phyloP scores from a whole-genome alignment of 1,140 invertebrate genomes.

The Zaprionus nigranus region DNA sequence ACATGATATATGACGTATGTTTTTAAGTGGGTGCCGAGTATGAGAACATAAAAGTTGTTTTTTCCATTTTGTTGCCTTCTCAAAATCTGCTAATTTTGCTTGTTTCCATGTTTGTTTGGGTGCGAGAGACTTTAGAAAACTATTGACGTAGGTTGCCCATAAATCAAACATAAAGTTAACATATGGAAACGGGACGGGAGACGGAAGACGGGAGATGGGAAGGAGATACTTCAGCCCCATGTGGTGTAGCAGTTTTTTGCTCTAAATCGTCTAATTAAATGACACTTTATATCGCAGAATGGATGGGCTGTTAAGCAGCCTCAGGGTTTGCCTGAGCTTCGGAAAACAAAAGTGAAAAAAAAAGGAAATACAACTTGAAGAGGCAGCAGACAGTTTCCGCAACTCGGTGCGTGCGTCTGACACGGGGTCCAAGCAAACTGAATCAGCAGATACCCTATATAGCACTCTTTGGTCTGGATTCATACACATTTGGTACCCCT shows the following conservation, averaged over 20 bases:
- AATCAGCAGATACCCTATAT: conserved; percentile 18
- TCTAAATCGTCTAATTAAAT: background rate
- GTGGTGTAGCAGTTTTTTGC: conserved; percentile 48
- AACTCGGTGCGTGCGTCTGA: conserved; percentile 56
- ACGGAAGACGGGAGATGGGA: no score
- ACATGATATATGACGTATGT: conserved; percentile 25
- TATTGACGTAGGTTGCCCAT: conserved; percentile 48
- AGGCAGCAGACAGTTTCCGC: conserved; percentile 23
- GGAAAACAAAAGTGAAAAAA: background rate
- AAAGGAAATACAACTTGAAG: conserved; percentile 7
- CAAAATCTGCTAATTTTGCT: conserved; percentile 73
- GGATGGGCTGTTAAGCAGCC: background rate
- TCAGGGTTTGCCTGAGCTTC: background rate
- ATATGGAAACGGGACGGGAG: conserved; percentile 8
- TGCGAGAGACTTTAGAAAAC: conserved; percentile 6
- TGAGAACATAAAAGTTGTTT: conserved; percentile 9
- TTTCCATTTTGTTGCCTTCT: conserved; percentile 35
- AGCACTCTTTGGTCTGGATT: conserved; percentile 1
- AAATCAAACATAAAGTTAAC: conserved; percentile 73
- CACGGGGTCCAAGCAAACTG: conserved; percentile 42
- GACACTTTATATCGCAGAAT: background rate
- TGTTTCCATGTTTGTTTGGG: conserved; percentile 61
- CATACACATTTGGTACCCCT: conserved; percentile 8
- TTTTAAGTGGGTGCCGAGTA: conserved; percentile 14
- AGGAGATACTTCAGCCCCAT: conserved; percentile 40